Evolutionary conservation across 2,113 vertebrate species (phyloP).

Genomic region (Rafetus swinhoei): DNA sequence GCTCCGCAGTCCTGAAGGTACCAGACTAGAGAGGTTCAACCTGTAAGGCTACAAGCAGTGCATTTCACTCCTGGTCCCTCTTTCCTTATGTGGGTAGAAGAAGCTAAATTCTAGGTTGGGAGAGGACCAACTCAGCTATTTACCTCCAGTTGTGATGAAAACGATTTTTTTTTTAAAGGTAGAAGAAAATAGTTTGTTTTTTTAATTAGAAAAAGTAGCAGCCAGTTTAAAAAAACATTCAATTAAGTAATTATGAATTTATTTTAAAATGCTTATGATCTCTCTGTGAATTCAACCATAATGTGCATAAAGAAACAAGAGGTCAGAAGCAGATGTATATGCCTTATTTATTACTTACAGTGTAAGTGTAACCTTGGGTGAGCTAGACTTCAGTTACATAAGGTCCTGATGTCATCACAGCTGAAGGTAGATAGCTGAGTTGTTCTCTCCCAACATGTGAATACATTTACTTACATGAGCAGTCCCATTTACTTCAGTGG

Average conservation of each 20-base stretch:
- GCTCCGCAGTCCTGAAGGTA: too few species aligned
- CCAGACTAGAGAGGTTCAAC: too few species aligned
- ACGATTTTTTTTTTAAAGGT: background rate
- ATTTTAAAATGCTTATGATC: background rate
- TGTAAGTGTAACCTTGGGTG: too few species aligned
- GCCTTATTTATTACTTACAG: background rate
- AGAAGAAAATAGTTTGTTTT: background rate
- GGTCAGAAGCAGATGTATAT: background rate
- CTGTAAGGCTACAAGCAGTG: background rate
- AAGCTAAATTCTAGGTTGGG: background rate
- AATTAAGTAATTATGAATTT: background rate
- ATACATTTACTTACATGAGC: background rate
- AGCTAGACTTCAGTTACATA: too few species aligned
- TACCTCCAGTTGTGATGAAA: background rate
- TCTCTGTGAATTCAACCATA: background rate
- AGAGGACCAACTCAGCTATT: background rate
- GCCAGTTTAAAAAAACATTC: background rate
- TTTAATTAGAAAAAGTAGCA: background rate
- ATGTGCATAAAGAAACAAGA: background rate
- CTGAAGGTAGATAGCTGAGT: too few species aligned
- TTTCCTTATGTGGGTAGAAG: background rate
- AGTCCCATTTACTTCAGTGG: background rate
- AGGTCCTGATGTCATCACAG: background rate
- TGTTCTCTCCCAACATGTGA: background rate
- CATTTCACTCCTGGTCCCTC: fast-evolving